Conservation (phyloP, 1,140 invertebrate species). For the Myzus persicae region DNA sequence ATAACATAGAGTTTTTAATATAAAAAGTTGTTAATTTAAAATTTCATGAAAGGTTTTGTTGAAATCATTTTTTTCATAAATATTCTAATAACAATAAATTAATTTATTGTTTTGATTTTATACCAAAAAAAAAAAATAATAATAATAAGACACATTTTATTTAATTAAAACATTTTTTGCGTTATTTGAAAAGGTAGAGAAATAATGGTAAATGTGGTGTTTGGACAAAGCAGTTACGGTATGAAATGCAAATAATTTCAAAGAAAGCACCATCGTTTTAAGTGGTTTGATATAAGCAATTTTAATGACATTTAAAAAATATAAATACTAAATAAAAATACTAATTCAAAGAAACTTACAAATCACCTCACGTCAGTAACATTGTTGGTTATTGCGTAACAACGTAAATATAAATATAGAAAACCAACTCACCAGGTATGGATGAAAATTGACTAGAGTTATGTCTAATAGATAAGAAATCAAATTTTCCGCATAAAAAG, state of each 20-base stretch:
- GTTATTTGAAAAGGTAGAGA: neutral
- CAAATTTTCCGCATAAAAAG: neutral
- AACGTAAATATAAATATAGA: neutral
- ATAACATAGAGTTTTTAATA: neutral
- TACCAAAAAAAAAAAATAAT: neutral
- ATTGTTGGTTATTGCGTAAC: neutral
- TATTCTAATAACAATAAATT: neutral
- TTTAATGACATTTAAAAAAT: slow-evolving; percentile 11
- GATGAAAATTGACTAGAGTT: neutral
- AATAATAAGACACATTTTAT: neutral
- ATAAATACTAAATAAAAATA: neutral
- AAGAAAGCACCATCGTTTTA: neutral
- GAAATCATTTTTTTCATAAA: neutral
- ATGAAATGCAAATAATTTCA: neutral
- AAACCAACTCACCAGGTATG: neutral
- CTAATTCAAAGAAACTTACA: slow-evolving; percentile 10
- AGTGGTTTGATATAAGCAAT: neutral
- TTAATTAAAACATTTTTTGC: neutral
- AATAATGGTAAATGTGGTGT: neutral
- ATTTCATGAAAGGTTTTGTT: neutral
- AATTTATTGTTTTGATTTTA: neutral
- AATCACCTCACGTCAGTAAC: neutral
- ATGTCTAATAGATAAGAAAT: neutral
- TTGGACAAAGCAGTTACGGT: neutral
- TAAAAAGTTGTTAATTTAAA: neutral